Evolutionary conservation across 2,888 invertebrate species (phyloP), one percentile per base, ranked within the genome.

Genomic region (Galerucella nymphaeae): DNA sequence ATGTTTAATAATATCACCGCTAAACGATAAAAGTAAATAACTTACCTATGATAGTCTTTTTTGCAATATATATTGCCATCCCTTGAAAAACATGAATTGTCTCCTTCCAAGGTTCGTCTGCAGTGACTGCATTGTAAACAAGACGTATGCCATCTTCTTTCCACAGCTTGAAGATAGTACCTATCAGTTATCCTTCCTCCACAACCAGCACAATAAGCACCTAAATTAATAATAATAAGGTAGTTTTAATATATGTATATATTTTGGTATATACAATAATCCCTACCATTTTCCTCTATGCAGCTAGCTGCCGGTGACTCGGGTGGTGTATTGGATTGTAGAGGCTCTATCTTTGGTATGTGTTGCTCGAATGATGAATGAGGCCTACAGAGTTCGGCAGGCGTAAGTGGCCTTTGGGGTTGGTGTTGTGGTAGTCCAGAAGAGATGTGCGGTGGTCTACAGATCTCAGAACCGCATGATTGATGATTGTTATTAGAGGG

Each of bases 41-140:
- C 75, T 72, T 50, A 98, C 98, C 96, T 93, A 90, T 96, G 95
- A 88, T 98, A 98, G 88, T 98, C 97, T 85, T 95, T 95, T 89
- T 96, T 97, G 91, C 98, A 98, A 88, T 96, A 97, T 83, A 97
- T 97, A 85, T 94, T 94, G 82, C 96, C 96, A 86, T 97, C 96
- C 80, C 96, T 90, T 78, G 96, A 93, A 87, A 96, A 98, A 88
- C 97, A 98, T 80, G 97, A 93, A 84, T 94, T 92, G 86, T 97
- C 96, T 1, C 95, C 93, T 86, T 97, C 97, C 80, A 98, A 90
- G 5, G 94, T 93, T 87, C 93, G 92, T 83, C 94, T 91, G 87
- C 98, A 98, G 86, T 96, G 94, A 84, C 93, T 94, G 87, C 97
- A 98, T 85, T 95, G 92, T 48, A 98, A 90, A 85, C 97, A 98